Evolutionary conservation across 2,888 invertebrate species (phyloP).

Genomic region (Luperina nickerlii): DNA sequence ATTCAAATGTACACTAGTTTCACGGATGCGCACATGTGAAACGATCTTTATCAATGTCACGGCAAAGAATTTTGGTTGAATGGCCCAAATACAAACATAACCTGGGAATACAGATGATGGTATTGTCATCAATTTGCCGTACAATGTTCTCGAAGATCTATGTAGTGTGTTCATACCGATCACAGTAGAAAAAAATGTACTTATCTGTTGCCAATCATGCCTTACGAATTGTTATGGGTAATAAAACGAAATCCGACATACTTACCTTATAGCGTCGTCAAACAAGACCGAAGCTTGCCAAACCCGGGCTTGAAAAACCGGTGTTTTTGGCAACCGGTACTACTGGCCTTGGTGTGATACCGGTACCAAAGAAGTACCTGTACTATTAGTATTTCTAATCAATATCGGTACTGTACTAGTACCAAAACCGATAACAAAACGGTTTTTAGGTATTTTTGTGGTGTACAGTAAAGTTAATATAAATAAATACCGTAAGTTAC

Average conservation of each 20-base stretch:
- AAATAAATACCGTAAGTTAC: neutral
- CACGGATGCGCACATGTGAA: conserved; percentile 83
- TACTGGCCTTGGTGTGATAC: neutral
- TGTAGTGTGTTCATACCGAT: neutral
- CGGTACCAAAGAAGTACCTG: neutral
- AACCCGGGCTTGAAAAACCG: neutral
- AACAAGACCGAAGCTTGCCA: too few species aligned
- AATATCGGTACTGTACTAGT: neutral
- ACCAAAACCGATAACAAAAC: neutral
- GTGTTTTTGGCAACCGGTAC: neutral
- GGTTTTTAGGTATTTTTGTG: neutral
- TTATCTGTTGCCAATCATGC: conserved; percentile 32
- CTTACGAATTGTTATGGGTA: conserved; percentile 32
- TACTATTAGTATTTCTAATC: neutral
- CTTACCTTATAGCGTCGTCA: neutral
- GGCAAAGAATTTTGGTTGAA: conserved; percentile 80
- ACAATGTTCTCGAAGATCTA: neutral
- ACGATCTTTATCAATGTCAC: conserved; percentile 86
- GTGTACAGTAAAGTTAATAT: neutral
- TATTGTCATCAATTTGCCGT: neutral
- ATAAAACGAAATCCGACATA: conserved; percentile 14
- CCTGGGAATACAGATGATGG: neutral
- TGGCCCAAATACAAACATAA: conserved; percentile 55
- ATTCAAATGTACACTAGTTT: conserved; percentile 73
- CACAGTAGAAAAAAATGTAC: neutral